phyloP scores from a whole-genome alignment of 2,113 vertebrate genomes.

The Pseudopipra pipra region DNA sequence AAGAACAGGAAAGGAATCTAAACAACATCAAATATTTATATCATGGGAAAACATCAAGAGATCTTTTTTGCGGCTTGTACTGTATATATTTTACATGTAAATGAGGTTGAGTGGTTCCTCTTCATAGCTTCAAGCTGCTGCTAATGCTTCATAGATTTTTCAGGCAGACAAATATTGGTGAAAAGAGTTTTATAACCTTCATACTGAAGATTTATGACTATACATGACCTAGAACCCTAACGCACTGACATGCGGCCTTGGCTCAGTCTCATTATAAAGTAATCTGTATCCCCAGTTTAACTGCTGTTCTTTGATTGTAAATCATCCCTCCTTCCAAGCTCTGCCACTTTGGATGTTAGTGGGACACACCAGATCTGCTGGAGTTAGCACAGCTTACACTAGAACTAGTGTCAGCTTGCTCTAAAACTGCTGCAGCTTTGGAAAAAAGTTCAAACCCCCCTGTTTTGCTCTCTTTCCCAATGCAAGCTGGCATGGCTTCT shows the following conservation, averaged over 20 bases:
- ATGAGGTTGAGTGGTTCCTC: slow-evolving; percentile 44
- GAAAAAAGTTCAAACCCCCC: background rate
- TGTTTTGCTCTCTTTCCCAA: background rate
- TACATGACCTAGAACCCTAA: slow-evolving; percentile 5
- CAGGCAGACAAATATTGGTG: slow-evolving; percentile 40
- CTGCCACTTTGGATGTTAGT: background rate
- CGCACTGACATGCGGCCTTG: slow-evolving; percentile 1
- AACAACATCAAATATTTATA: slow-evolving; percentile 73
- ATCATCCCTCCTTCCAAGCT: slow-evolving; percentile 5
- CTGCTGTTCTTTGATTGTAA: slow-evolving; percentile 28
- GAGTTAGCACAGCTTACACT: background rate
- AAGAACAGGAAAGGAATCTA: slow-evolving; percentile 54
- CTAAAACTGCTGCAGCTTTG: background rate
- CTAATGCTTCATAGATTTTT: slow-evolving; percentile 19
- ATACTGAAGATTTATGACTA: slow-evolving; percentile 25
- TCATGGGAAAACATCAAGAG: slow-evolving; percentile 54
- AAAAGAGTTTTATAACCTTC: slow-evolving; percentile 45
- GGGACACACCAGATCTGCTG: background rate
- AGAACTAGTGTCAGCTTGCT: background rate
- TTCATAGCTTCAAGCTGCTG: slow-evolving; percentile 20
- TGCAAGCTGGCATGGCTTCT: background rate
- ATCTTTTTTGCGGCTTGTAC: slow-evolving; percentile 18
- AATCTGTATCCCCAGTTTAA: slow-evolving; percentile 6
- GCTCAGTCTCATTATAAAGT: slow-evolving; percentile 14
- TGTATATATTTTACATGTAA: slow-evolving; percentile 56